Conservation (phyloP, 2,888 invertebrate genomes). For the Dyspetes luteomarginatus region DNA sequence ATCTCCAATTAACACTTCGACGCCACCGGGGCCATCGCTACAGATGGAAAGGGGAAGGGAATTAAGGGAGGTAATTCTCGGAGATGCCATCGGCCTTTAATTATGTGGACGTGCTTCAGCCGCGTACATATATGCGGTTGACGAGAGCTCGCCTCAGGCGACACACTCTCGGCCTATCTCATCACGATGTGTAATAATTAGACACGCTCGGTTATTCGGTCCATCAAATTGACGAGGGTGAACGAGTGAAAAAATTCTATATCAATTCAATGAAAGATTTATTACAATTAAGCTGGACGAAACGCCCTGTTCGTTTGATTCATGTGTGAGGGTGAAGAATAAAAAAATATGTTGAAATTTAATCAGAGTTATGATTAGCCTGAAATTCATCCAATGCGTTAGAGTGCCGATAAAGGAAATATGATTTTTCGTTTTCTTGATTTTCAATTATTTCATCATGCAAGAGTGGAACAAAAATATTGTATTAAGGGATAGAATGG, state of each 20-base stretch:
- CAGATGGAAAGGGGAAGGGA: slow-evolving; percentile 10
- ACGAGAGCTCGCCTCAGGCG: slow-evolving; percentile 25
- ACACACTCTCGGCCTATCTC: slow-evolving; percentile 22
- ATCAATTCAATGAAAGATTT: background rate
- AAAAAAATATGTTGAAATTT: background rate
- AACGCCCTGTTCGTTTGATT: background rate
- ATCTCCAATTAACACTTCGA: slow-evolving; percentile 72
- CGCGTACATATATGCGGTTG: slow-evolving; percentile 13
- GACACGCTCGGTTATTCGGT: slow-evolving; percentile 16
- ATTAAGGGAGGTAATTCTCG: slow-evolving; percentile 23
- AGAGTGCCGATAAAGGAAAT: background rate
- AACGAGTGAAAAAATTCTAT: background rate
- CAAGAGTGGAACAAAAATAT: too few species aligned
- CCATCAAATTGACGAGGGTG: background rate
- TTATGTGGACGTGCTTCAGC: slow-evolving; percentile 56
- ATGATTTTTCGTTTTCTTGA: background rate
- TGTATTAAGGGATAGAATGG: too few species aligned
- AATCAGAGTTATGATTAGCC: too few species aligned
- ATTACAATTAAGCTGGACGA: background rate
- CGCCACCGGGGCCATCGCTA: slow-evolving; percentile 48
- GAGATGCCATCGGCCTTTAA: slow-evolving; percentile 62
- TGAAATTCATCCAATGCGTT: too few species aligned
- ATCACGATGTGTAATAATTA: slow-evolving; percentile 38
- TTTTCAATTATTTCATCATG: too few species aligned
- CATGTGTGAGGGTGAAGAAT: background rate